These are phyloP conservation scores for Luehdorfia chinensis DNA, from an alignment of 1,140 invertebrate species.

Conservation along the genomic window DNA sequence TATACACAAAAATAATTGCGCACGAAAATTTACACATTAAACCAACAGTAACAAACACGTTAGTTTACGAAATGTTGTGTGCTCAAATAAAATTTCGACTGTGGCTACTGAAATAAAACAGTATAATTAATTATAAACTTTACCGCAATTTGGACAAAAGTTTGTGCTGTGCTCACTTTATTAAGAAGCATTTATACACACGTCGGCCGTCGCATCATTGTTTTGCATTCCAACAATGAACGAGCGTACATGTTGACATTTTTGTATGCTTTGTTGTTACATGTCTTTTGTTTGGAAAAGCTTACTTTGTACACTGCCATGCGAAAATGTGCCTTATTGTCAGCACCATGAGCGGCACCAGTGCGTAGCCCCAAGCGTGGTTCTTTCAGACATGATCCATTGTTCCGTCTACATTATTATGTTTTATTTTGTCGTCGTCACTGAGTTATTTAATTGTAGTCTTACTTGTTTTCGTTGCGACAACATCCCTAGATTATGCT, in stretches of 20 bases:
- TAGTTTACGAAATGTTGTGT: too few relatives aligned
- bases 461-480: constrained; percentile 1
- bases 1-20: too few relatives aligned
- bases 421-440: constrained; percentile 16
- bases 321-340: constrained; percentile 41
- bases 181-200: constrained; percentile 6
- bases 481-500: constrained; percentile 4
- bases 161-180: constrained; percentile 7
- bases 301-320: constrained; percentile 47
- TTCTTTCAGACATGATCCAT: constrained; percentile 4
- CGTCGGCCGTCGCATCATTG: constrained; percentile 21
- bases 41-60: too few relatives aligned
- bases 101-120: too few relatives aligned
- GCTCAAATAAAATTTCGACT: too few relatives aligned
- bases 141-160: constrained; percentile 1
- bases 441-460: constrained; percentile 15
- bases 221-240: constrained; percentile 31
- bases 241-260: constrained; percentile 54
- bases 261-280: constrained; percentile 55
- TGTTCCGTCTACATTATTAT: constrained; percentile 13
- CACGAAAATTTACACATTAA: too few relatives aligned
- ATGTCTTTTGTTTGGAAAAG: constrained; percentile 44
- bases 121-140: too few relatives aligned
- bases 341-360: neutral
- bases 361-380: constrained; percentile 2